phyloP scores from a whole-genome alignment of 2,888 invertebrate species.

The Zaprionus lineosus region DNA sequence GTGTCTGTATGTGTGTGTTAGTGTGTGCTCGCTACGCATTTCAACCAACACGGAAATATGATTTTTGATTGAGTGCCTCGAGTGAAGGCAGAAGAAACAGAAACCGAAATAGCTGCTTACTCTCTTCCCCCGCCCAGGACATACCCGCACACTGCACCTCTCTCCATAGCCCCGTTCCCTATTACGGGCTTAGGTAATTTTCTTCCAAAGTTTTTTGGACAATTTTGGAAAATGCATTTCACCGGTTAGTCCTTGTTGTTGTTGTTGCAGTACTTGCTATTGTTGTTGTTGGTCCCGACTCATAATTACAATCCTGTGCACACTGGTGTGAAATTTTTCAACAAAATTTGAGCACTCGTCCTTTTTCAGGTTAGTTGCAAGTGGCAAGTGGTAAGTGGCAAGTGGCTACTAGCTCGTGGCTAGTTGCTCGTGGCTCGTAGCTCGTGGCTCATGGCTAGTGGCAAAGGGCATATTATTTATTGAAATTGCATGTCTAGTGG shows the following conservation, averaged over 20 bases:
- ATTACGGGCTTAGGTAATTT: conserved; percentile 31
- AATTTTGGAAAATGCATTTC: conserved; percentile 22
- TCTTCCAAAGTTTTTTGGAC: conserved; percentile 22
- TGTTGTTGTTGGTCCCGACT: no score
- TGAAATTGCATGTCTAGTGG: conserved; percentile 22
- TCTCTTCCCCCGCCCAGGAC: no score
- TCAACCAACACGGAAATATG: conserved; percentile 66
- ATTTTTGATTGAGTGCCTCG: conserved; percentile 74
- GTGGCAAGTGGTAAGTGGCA: no score
- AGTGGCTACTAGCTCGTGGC: no score
- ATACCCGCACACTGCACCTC: not conserved
- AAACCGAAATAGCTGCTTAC: conserved; percentile 29
- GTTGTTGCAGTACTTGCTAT: not conserved
- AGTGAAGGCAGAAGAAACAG: conserved; percentile 12
- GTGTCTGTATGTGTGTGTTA: no score
- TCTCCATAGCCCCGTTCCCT: conserved; percentile 3
- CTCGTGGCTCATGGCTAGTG: not conserved
- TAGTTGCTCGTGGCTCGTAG: no score
- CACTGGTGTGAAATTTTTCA: conserved; percentile 30
- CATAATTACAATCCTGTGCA: conserved; percentile 31
- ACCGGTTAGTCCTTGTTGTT: not conserved
- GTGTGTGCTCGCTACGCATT: no score
- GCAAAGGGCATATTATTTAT: conserved; percentile 32
- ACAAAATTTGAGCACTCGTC: conserved; percentile 5
- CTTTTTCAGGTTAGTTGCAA: not conserved